phyloP scores from a whole-genome alignment of 1,140 invertebrate species.

The Chironomus tepperi region DNA sequence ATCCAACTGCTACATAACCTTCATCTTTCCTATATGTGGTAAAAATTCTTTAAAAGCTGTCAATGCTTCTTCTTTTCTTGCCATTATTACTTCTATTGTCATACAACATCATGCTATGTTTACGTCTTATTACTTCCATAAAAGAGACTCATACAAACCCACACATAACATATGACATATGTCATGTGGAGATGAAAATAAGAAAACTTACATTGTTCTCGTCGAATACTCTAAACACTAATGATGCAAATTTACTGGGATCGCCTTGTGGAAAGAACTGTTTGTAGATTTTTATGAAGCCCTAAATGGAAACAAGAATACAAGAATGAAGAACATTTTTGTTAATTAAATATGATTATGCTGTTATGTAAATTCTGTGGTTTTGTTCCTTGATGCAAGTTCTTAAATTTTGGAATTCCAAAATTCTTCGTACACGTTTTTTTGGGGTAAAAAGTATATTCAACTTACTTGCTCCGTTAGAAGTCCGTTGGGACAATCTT shows the following conservation, averaged over 20 bases:
- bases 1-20: too few relatives aligned
- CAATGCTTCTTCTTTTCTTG: too few relatives aligned
- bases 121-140: too few relatives aligned
- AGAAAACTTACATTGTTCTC: constrained; percentile 86
- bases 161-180: neutral
- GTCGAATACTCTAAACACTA: constrained; percentile 97
- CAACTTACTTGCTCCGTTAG: constrained; percentile 80
- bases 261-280: constrained; percentile 98
- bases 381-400: neutral
- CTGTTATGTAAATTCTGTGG: too few relatives aligned
- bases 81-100: too few relatives aligned
- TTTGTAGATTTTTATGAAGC: constrained; percentile 98
- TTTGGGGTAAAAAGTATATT: too few relatives aligned
- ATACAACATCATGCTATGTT: too few relatives aligned
- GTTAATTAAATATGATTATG: neutral
- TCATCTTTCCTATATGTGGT: too few relatives aligned
- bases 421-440: too few relatives aligned
- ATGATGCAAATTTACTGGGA: constrained; percentile 92
- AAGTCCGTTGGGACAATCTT: constrained; percentile 86
- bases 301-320: constrained; percentile 48
- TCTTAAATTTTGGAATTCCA: too few relatives aligned
- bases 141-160: neutral
- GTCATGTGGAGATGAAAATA: neutral
- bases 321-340: neutral
- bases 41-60: too few relatives aligned